Percentiles rank a stretch among this genome's conserved stretches.
Conservation (phyloP, 1,140 invertebrate genomes). For the Drosophila nannoptera region DNA sequence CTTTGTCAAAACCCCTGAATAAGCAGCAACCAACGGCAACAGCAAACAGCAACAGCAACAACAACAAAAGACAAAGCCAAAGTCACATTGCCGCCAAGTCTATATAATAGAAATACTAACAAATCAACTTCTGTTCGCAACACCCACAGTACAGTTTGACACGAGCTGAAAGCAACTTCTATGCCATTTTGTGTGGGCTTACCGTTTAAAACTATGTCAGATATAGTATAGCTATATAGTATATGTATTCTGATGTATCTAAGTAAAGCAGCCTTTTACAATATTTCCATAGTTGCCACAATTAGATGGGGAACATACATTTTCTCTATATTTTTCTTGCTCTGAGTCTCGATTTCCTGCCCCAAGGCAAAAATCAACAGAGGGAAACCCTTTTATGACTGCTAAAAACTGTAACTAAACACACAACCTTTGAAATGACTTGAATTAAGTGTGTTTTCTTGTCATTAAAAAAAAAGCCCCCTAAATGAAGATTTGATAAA, state of each 20-base stretch:
- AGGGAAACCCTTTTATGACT: too few species aligned
- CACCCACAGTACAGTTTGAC: conserved; percentile 49
- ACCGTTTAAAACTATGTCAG: background rate
- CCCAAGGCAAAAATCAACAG: too few species aligned
- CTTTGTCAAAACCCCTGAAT: conserved; percentile 40
- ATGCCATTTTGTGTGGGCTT: conserved; percentile 8
- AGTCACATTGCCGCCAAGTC: conserved; percentile 27
- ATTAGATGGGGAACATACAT: too few species aligned
- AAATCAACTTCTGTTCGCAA: conserved; percentile 32
- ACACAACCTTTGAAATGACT: too few species aligned
- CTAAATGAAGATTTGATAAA: background rate
- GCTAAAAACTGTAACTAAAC: too few species aligned
- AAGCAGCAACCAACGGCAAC: conserved; percentile 19
- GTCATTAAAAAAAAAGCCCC: background rate
- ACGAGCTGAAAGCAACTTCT: conserved; percentile 7
- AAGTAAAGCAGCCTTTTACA: too few species aligned
- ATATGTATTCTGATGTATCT: background rate
- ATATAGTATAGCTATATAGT: background rate
- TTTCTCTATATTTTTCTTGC: too few species aligned
- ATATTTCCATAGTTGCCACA: too few species aligned
- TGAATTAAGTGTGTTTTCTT: background rate
- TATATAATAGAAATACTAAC: conserved; percentile 38
- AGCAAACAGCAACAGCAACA: conserved; percentile 17
- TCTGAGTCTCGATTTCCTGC: too few species aligned
- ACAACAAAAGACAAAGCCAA: background rate